Evolutionary conservation across 1,140 invertebrate genomes (phyloP).

Genomic region (Anthonomus grandis): DNA sequence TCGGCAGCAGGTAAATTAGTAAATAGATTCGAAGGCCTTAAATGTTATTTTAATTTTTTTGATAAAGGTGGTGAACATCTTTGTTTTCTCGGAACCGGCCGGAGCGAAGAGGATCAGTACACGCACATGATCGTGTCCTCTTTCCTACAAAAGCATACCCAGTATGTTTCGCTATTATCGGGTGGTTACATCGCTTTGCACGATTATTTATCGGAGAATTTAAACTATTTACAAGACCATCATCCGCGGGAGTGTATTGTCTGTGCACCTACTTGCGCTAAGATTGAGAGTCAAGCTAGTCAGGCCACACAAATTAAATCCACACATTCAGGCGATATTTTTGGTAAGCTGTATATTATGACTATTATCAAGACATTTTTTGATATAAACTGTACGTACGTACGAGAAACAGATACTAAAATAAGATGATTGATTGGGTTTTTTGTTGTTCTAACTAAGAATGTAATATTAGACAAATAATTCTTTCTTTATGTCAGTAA

Average conservation of each 20-base stretch:
- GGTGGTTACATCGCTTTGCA: conserved; percentile 92
- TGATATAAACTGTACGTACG: neutral
- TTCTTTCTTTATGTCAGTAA: too few relatives aligned
- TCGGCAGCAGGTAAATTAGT: conserved; percentile 71
- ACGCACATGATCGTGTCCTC: conserved; percentile 98
- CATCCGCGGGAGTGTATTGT: conserved; percentile 74
- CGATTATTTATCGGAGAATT: conserved; percentile 76
- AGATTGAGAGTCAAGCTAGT: conserved; percentile 37
- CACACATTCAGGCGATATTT: conserved; percentile 61
- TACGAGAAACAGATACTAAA: neutral
- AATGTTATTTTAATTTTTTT: neutral
- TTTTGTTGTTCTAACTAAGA: too few relatives aligned
- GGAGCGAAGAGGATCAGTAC: conserved; percentile 93
- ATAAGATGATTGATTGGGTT: too few relatives aligned
- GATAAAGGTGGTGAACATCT: conserved; percentile 79
- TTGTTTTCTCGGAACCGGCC: conserved; percentile 94
- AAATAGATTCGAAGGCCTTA: neutral
- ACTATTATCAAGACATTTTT: conserved; percentile 2
- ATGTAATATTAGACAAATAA: too few relatives aligned
- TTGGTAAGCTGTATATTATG: conserved; percentile 42
- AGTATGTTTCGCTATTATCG: conserved; percentile 87
- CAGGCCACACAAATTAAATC: too few relatives aligned
- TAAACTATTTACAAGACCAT: conserved; percentile 78
- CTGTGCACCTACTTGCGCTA: conserved; percentile 60
- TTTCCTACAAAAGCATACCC: conserved; percentile 91